Percentiles rank a stretch among this genome's conserved stretches.
phyloP scores from a whole-genome alignment of 2,888 invertebrate genomes.

The Aelia acuminata region DNA sequence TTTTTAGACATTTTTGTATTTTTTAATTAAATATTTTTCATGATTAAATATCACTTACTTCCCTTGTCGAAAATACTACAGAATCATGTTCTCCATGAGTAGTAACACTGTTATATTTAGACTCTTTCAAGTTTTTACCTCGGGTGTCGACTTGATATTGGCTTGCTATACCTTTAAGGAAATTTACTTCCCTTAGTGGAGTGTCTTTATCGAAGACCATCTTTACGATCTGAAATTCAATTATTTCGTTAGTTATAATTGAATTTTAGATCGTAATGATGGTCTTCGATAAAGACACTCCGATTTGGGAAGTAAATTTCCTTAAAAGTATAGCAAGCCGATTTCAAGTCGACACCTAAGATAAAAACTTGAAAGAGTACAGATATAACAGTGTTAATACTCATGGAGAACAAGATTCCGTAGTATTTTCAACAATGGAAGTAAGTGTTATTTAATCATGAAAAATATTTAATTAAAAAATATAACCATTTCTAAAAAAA shows the following conservation, averaged over 20 bases:
- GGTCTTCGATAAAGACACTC: conserved; percentile 73
- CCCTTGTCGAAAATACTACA: conserved; percentile 79
- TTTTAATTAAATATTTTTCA: background rate
- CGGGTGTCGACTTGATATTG: conserved; percentile 79
- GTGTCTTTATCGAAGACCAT: conserved; percentile 74
- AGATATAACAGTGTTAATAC: conserved; percentile 71
- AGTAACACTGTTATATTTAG: conserved; percentile 70
- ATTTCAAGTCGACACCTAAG: conserved; percentile 78
- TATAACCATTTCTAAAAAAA: no score
- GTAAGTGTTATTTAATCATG: conserved; percentile 50
- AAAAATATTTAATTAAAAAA: background rate
- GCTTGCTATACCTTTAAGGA: conserved; percentile 79
- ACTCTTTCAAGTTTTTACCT: conserved; percentile 73
- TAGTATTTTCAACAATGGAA: conserved; percentile 79
- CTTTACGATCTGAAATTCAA: conserved; percentile 69
- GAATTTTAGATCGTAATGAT: conserved; percentile 71
- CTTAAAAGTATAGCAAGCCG: conserved; percentile 79
- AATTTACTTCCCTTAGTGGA: conserved; percentile 77
- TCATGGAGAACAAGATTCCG: conserved; percentile 70
- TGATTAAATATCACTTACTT: conserved; percentile 67
- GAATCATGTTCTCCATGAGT: conserved; percentile 70
- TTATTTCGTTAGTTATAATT: no score
- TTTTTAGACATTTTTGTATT: no score
- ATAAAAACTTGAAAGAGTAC: conserved; percentile 72
- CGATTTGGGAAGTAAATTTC: conserved; percentile 78